Evolutionary conservation across 2,113 vertebrate genomes (phyloP), one percentile per base, ranked within the genome.

Genomic region (Pterocles gutturalis): DNA sequence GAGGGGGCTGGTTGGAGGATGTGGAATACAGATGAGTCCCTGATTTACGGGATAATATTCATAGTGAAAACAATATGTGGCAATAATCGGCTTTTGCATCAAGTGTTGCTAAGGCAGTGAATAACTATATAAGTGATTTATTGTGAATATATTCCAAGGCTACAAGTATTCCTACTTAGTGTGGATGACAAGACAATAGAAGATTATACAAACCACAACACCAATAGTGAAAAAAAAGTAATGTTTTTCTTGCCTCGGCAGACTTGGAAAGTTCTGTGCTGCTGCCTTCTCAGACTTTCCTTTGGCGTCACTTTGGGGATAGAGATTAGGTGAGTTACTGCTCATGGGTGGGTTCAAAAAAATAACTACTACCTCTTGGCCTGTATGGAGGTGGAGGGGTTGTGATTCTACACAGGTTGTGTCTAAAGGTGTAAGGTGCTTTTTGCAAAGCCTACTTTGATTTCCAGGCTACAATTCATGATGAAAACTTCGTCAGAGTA

Each of bases 321-420:
- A 98, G 96, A 97, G 95, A 96, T 97, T 51, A 96, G 93, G 92
- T 95, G 95, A 97, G 96, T 97, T 97, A 98, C 93, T 96, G 85
- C 75, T 97, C 83, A 83, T 78, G 91, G 80, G 91, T 77, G 91
- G 67, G 72, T 93, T 96, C 57, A 93, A 91, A 90, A 38, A 84
- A 95, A 22, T 38, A 83, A 78, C 58, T 78, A 64, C 69, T 62
- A 94, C 66, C 93, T 90, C 43, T 79, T 75, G 88, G 95, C 55
- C 83, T 94, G 69, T 53, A 54, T 43, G 41, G 64, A 90, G 61
- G 60, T 12, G 64, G 51, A 60, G 29, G 64, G 38, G 15, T 19
- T 89, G 55, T 70, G 57, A 87, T 36, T 17, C 79, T 54, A 55
- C 45, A 86, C 26, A 72, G 7, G 4, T 5, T 62, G 75, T 90